Percentiles rank a stretch among this genome's conserved stretches.
Evolutionary conservation across 2,888 invertebrate genomes (phyloP).

Genomic region (Prosapia bicincta): DNA sequence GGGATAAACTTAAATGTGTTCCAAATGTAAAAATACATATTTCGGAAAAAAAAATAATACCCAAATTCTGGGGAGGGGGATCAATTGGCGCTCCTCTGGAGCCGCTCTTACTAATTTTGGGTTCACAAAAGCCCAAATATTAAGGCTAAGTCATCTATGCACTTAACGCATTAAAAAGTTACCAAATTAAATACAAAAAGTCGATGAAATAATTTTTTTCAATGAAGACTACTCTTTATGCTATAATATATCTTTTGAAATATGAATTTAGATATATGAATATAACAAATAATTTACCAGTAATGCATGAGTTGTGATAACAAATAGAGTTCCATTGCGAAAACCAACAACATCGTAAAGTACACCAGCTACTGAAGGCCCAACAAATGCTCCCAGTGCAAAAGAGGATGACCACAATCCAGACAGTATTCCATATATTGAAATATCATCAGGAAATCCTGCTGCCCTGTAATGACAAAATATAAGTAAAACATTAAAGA

Average conservation of each 20-base stretch:
- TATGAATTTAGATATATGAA: neutral
- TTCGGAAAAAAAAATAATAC: no score
- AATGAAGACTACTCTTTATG: neutral
- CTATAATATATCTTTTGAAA: neutral
- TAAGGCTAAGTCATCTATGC: no score
- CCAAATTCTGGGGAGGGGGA: no score
- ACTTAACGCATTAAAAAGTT: no score
- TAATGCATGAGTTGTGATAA: conserved; percentile 42
- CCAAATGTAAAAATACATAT: no score
- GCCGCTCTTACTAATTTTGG: no score
- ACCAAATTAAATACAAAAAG: no score
- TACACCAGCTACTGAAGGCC: conserved; percentile 46
- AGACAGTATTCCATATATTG: conserved; percentile 55
- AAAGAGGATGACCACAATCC: conserved; percentile 55
- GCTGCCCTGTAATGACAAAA: conserved; percentile 35
- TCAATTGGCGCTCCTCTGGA: no score
- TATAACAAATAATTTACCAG: conserved; percentile 42
- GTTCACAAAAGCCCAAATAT: no score
- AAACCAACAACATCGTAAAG: conserved; percentile 47
- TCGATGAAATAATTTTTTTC: no score
- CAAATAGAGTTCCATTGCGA: conserved; percentile 44
- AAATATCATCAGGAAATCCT: conserved; percentile 52
- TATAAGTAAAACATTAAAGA: no score
- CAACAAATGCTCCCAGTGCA: conserved; percentile 51
- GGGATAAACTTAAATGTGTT: no score